phyloP scores from a whole-genome alignment of 2,113 vertebrate species.

The Prunella himalayana region DNA sequence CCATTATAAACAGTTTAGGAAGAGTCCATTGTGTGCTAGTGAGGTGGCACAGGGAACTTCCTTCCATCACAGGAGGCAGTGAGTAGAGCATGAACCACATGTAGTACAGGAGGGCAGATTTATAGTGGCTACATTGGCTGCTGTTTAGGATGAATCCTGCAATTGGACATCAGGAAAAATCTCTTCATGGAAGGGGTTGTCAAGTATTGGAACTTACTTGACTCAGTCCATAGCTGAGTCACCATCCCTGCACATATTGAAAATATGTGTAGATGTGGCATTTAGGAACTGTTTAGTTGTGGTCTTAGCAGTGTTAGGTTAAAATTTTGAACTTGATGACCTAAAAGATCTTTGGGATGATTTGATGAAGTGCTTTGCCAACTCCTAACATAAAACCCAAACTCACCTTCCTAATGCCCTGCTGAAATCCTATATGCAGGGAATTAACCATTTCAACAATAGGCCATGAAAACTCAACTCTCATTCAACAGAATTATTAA shows the following conservation, averaged over 20 bases:
- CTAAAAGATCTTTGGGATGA: neutral
- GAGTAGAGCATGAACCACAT: neutral
- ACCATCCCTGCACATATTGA: neutral
- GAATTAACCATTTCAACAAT: accelerated
- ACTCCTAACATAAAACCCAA: neutral
- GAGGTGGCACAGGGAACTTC: neutral
- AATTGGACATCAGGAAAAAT: neutral
- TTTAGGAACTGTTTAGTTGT: neutral
- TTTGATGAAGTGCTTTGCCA: neutral
- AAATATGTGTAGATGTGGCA: neutral
- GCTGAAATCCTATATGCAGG: neutral
- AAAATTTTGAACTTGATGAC: neutral
- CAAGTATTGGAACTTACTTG: neutral
- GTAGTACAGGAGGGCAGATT: neutral
- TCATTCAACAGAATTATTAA: neutral
- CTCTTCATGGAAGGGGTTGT: neutral
- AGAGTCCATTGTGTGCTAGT: neutral
- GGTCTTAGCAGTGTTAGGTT: neutral
- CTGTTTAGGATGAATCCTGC: neutral
- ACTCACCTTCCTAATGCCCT: neutral
- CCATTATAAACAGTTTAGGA: neutral
- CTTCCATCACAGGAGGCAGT: neutral
- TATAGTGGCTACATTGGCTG: accelerated
- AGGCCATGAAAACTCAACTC: neutral
- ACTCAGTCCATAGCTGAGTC: neutral